These are phyloP conservation scores for Hirtodrosophila confusa DNA, from an alignment of 2,888 invertebrate genomes.

Conservation along the genomic window DNA sequence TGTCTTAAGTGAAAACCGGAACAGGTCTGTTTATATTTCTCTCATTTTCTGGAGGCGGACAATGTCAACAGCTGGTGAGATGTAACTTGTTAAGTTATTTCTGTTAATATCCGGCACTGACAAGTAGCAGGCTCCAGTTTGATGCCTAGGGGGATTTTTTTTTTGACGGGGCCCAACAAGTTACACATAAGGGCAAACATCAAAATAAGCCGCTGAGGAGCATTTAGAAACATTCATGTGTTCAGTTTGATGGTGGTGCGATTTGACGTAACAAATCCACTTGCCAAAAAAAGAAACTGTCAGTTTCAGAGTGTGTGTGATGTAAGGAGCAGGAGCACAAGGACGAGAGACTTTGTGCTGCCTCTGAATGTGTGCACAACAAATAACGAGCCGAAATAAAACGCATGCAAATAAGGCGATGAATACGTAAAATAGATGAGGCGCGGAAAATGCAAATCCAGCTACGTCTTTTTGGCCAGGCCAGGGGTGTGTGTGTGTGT, in stretches of 20 bases:
- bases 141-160: neutral
- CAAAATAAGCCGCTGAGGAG: conserved; percentile 28
- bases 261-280: conserved; percentile 35
- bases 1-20: no score
- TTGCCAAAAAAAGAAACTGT: conserved; percentile 26
- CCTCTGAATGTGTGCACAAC: conserved; percentile 34
- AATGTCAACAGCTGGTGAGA: no score
- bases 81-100: no score
- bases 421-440: conserved; percentile 74
- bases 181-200: conserved; percentile 2
- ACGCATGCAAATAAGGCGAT: conserved; percentile 70
- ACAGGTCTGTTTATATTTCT: no score
- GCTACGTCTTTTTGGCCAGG: conserved; percentile 2
- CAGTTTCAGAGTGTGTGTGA: conserved; percentile 58
- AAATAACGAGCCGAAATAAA: conserved; percentile 59
- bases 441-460: conserved; percentile 66
- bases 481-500: neutral
- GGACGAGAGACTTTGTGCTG: conserved; percentile 7
- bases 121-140: no score
- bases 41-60: no score
- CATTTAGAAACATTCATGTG: conserved; percentile 5
- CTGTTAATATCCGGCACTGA: no score
- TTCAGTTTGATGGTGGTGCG: conserved; percentile 3
- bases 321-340: conserved; percentile 31
- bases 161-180: no score